These are phyloP conservation scores for Manis crassicaudata DNA, from an alignment of 2,797 vertebrate genomes.

Conservation along the genomic window DNA sequence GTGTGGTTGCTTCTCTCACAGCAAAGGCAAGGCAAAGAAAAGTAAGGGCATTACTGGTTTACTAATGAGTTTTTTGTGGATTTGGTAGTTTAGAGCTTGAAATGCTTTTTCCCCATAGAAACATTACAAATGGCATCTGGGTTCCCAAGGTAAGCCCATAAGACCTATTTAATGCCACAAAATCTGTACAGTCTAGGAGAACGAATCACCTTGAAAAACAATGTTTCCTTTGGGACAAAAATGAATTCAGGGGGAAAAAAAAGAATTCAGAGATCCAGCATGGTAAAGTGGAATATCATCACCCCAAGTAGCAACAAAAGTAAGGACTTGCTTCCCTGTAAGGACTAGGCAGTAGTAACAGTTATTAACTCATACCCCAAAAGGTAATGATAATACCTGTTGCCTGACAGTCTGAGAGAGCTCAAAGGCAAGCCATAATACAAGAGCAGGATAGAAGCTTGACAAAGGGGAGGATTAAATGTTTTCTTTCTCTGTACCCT, in stretches of 20 bases:
- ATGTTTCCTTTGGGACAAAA: constrained; percentile 69
- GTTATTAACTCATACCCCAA: not conserved
- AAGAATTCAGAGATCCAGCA: constrained; percentile 34
- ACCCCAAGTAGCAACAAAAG: not conserved
- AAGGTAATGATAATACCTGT: not conserved
- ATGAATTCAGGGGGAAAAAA: constrained; percentile 48
- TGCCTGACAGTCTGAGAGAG: not conserved
- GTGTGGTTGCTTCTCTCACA: constrained; percentile 32
- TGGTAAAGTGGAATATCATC: constrained; percentile 45
- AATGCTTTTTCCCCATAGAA: constrained; percentile 64
- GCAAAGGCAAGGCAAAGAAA: constrained; percentile 48
- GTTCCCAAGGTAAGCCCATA: constrained; percentile 61
- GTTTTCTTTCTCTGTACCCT: not conserved
- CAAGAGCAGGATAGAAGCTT: not conserved
- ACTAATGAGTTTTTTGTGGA: constrained; percentile 73
- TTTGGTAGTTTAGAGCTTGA: constrained; percentile 64
- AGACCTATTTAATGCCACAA: constrained; percentile 62
- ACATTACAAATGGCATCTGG: constrained; percentile 61
- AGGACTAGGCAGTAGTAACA: not conserved
- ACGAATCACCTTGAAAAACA: constrained; percentile 68
- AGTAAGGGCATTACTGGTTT: constrained; percentile 56
- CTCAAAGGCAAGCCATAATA: not conserved
- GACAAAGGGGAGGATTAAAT: not conserved
- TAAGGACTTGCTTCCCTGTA: not conserved
- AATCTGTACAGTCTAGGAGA: constrained; percentile 62